A percentile compares a stretch with the other conserved stretches of the same genome.
Conservation (phyloP, 2,113 vertebrate species). For the Hippolais icterina region DNA sequence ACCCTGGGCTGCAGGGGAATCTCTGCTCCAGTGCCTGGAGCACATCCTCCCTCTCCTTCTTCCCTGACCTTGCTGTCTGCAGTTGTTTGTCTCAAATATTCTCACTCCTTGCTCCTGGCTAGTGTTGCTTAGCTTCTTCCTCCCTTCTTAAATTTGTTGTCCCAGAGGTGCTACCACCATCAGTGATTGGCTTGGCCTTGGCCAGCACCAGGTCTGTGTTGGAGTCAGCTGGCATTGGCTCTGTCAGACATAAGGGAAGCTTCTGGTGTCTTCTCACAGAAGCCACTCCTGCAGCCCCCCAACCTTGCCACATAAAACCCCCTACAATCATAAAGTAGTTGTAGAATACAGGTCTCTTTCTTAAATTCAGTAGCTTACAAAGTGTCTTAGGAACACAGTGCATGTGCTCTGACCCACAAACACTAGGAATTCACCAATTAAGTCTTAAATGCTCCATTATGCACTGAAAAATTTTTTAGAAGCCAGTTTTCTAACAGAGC, state of each 20-base stretch:
- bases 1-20: not conserved
- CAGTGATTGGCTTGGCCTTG: not conserved
- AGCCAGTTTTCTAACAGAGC: not conserved
- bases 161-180: not conserved
- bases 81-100: not conserved
- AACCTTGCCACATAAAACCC: not conserved
- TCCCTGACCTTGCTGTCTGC: not conserved
- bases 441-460: not conserved
- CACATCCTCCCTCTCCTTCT: not conserved
- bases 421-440: not conserved
- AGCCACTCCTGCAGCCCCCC: not conserved
- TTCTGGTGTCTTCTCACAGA: not conserved
- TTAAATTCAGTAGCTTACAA: not conserved
- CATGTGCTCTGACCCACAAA: not conserved
- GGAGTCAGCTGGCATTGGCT: not conserved
- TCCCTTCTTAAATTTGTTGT: not conserved
- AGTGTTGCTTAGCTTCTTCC: not conserved
- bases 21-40: not conserved
- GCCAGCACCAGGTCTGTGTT: not conserved
- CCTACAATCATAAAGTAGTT: not conserved
- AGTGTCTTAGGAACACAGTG: not conserved
- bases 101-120: not conserved
- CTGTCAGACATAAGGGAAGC: not conserved
- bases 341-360: not conserved
- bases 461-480: not conserved